Evolutionary conservation across 2,113 vertebrate genomes (phyloP).

Genomic region (Periophthalmodon schlosseri): DNA sequence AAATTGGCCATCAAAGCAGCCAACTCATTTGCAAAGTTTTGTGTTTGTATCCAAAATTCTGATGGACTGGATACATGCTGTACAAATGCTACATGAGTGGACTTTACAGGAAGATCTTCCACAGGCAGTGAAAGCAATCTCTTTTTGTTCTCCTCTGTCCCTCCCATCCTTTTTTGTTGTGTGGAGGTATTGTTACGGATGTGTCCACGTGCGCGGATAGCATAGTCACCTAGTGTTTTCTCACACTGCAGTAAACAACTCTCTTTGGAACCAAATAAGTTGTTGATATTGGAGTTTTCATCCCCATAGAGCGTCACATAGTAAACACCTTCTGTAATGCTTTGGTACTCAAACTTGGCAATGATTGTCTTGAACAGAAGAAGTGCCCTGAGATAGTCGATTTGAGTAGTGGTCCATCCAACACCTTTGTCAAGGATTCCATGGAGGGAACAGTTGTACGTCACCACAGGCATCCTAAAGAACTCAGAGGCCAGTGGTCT

Average conservation of each 20-base stretch:
- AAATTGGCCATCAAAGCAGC: slow-evolving; percentile 77
- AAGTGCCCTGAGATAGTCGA: slow-evolving; percentile 77
- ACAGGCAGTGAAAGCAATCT: slow-evolving; percentile 13
- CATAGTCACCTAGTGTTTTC: slow-evolving; percentile 41
- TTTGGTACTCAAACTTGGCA: slow-evolving; percentile 86
- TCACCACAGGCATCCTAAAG: slow-evolving; percentile 90
- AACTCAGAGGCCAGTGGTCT: slow-evolving; percentile 81
- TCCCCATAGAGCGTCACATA: slow-evolving; percentile 86
- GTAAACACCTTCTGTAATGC: slow-evolving; percentile 85
- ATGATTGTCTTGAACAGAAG: slow-evolving; percentile 80
- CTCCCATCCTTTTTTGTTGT: slow-evolving; percentile 1
- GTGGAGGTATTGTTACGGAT: slow-evolving; percentile 7
- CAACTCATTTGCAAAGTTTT: slow-evolving; percentile 74
- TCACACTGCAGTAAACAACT: slow-evolving; percentile 62
- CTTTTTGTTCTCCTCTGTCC: slow-evolving; percentile 16
- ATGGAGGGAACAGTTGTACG: slow-evolving; percentile 86
- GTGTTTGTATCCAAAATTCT: slow-evolving; percentile 87
- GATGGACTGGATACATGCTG: slow-evolving; percentile 80
- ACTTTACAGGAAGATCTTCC: slow-evolving; percentile 67
- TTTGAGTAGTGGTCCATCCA: slow-evolving; percentile 81
- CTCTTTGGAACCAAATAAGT: slow-evolving; percentile 76
- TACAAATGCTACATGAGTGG: slow-evolving; percentile 74
- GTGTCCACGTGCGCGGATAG: slow-evolving; percentile 12
- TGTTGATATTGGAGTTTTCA: slow-evolving; percentile 83
- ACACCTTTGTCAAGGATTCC: slow-evolving; percentile 80